Evolutionary conservation across 2,888 invertebrate species (phyloP), one percentile per base, ranked within the genome.

Genomic region (Troides oblongomaculatus): DNA sequence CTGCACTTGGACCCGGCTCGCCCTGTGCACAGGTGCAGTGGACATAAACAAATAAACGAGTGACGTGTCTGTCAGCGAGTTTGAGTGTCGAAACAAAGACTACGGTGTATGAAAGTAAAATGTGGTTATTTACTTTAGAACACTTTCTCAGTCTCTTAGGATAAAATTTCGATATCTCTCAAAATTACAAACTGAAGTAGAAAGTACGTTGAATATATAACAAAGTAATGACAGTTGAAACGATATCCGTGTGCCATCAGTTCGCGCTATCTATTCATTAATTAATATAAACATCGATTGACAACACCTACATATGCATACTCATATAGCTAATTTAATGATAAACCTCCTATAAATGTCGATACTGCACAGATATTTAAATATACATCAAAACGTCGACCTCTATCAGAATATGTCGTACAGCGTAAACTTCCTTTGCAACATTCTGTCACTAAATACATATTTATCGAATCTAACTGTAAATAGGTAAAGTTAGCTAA

Each of bases 141-240:
- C 92, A 92, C 92, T 84, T 84, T 78, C 85, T 92, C 92, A 92
- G 92, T 92, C 92, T 92, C 91, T 88, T 91, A 85, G 83, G 89
- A 86, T 90, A 83, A 83, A 85, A 84, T 83, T 86, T 87, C 83
- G 60, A 86, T 86, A 82, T 83, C 79, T 81, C 79, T 80, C 77
- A 78, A 78, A 79, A 78, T 74, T 39, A 68, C 59, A 50, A 70
- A 61, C 66, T 30, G 46, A 73, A 64, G 64, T 74, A 73, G 69
- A 72, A 74, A 75, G 58, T 58, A 64, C 50, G 56, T 68, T 63
- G 50, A 65, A 50, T 23, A 53, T 70, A 72, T 69, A 53, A 25
- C 69, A 68, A 66, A 46, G 60, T 46, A 70, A 70, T 66, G 67
- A 71, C 68, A 70, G 43, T 62, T 72, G 67, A 69, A 73, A 72